A percentile compares a stretch with the other conserved stretches of the same genome.
Conservation (phyloP, 2,113 vertebrate species). For the Epinephelus moara region DNA sequence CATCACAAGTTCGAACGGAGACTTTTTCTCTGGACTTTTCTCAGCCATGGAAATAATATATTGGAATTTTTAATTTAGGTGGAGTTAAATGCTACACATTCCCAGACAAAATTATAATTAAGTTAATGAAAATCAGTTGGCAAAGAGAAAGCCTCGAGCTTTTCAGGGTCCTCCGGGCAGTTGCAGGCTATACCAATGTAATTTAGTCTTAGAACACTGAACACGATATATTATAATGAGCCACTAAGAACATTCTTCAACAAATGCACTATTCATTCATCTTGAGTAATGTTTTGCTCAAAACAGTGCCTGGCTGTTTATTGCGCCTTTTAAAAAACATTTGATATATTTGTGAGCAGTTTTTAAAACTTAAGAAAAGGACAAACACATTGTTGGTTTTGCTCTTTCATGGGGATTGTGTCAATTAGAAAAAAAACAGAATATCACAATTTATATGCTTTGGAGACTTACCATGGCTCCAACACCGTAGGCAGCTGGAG, state of each 20-base stretch:
- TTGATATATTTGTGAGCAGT: not conserved
- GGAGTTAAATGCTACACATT: not conserved
- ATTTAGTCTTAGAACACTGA: not conserved
- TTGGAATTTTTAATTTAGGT: no score
- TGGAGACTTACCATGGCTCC: slow-evolving; percentile 94
- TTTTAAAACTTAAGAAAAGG: not conserved
- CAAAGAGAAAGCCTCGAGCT: no score
- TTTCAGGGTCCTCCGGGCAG: no score
- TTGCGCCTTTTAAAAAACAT: no score
- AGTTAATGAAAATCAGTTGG: not conserved
- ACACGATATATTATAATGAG: not conserved
- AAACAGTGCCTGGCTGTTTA: not conserved
- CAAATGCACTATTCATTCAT: not conserved
- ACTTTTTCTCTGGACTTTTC: no score
- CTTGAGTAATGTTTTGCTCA: not conserved
- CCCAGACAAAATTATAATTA: not conserved
- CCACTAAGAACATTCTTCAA: not conserved
- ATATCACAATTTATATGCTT: not conserved
- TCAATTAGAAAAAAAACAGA: not conserved
- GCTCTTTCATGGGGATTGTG: not conserved
- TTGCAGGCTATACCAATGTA: not conserved
- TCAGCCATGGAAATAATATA: no score
- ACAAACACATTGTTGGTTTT: not conserved
- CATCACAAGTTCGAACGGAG: no score
- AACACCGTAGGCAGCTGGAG: slow-evolving; percentile 97